Percentiles rank a stretch among this genome's conserved stretches.
phyloP scores from a whole-genome alignment of 2,888 invertebrate species.

The Clepsis dumicolana region DNA sequence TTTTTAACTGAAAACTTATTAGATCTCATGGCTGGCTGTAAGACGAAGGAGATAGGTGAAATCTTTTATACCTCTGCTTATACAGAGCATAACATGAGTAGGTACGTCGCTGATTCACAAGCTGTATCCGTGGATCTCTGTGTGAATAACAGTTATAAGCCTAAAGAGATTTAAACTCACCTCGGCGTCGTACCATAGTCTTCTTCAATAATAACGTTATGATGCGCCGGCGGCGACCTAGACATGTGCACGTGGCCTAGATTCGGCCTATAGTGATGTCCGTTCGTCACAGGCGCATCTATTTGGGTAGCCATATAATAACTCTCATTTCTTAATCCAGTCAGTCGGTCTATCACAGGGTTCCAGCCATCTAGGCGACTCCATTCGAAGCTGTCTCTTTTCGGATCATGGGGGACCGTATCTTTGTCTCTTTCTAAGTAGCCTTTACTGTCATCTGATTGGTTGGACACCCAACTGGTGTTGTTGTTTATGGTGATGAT shows the following conservation, averaged over 20 bases:
- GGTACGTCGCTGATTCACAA: too few relatives aligned
- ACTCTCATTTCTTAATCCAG: constrained; percentile 94
- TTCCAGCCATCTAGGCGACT: constrained; percentile 91
- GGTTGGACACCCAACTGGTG: constrained; percentile 81
- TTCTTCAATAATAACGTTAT: constrained; percentile 89
- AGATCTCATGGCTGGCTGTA: too few relatives aligned
- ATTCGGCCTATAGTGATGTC: constrained; percentile 73
- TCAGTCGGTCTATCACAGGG: constrained; percentile 95
- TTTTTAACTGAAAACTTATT: too few relatives aligned
- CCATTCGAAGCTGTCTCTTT: constrained; percentile 85
- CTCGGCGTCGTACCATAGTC: constrained; percentile 77
- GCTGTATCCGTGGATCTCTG: too few relatives aligned
- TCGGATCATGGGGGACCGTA: constrained; percentile 78
- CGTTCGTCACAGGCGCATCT: constrained; percentile 84
- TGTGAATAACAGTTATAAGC: too few relatives aligned
- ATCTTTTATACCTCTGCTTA: too few relatives aligned
- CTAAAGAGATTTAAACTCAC: constrained; percentile 42
- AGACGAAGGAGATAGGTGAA: too few relatives aligned
- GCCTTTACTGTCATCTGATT: constrained; percentile 82
- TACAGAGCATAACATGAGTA: too few relatives aligned
- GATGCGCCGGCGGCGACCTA: constrained; percentile 79
- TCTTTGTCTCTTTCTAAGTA: constrained; percentile 81
- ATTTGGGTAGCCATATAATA: constrained; percentile 94
- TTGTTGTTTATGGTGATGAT: constrained; percentile 83
- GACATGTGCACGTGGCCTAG: constrained; percentile 77